Percentiles rank a stretch among this genome's conserved stretches.
Evolutionary conservation across 2,113 vertebrate species (phyloP).

Genomic region (Colinus virginianus): DNA sequence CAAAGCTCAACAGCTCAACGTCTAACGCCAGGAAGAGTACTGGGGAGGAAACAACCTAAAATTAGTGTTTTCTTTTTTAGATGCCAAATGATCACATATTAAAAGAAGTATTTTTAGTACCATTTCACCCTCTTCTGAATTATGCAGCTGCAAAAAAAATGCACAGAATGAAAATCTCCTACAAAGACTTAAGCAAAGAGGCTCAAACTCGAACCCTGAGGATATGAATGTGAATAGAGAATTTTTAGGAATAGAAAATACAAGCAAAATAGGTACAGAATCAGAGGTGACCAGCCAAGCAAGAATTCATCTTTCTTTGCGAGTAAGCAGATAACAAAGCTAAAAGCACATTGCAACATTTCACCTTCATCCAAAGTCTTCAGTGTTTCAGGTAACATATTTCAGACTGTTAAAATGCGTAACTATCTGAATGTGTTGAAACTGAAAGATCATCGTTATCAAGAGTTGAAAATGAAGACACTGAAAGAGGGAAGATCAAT

Average conservation of each 20-base stretch:
- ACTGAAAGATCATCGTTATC: rapidly evolving
- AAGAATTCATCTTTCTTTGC: background rate
- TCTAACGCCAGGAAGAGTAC: background rate
- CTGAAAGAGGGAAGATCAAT: background rate
- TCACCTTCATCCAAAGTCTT: background rate
- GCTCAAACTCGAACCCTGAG: background rate
- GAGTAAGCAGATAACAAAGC: background rate
- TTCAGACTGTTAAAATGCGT: background rate
- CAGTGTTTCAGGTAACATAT: background rate
- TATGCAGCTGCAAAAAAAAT: background rate
- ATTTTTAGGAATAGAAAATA: background rate
- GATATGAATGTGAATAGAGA: background rate
- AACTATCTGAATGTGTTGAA: background rate
- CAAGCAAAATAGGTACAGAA: background rate
- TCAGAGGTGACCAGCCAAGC: background rate
- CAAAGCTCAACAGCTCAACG: background rate
- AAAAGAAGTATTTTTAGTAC: background rate
- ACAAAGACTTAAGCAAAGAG: background rate
- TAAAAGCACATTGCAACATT: background rate
- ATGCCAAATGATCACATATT: background rate
- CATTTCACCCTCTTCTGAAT: background rate
- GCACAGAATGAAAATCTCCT: background rate
- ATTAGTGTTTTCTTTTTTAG: background rate
- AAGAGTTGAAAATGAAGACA: background rate
- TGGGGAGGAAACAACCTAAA: background rate